Evolutionary conservation across 2,797 vertebrate genomes (phyloP).

Genomic region (Iguana delicatissima): DNA sequence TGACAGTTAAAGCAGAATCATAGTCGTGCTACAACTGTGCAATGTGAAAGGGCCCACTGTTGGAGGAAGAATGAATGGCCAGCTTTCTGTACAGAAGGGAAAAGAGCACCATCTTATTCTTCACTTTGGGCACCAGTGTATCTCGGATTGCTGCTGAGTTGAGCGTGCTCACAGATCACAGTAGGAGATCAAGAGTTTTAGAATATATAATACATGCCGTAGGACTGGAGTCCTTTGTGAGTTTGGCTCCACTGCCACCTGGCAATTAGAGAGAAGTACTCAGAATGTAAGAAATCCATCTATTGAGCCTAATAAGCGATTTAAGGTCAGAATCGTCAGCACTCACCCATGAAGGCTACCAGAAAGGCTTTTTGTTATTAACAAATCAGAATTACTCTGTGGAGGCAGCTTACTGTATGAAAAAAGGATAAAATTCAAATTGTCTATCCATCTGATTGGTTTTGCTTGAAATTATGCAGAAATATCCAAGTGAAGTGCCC

Average conservation of each 20-base stretch:
- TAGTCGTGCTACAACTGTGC: too few relatives aligned
- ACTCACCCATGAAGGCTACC: background rate
- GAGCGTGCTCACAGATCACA: too few relatives aligned
- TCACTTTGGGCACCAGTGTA: too few relatives aligned
- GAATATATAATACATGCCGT: too few relatives aligned
- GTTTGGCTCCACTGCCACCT: background rate
- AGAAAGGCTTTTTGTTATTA: background rate
- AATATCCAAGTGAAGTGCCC: background rate
- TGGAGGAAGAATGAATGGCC: too few relatives aligned
- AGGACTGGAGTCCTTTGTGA: background rate
- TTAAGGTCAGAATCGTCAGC: background rate
- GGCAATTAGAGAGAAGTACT: background rate
- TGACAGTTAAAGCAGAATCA: too few relatives aligned
- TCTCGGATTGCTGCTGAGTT: too few relatives aligned
- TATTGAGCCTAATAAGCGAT: background rate
- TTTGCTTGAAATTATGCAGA: background rate
- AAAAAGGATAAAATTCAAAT: background rate
- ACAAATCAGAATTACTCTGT: background rate
- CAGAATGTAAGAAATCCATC: background rate
- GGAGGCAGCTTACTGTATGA: background rate
- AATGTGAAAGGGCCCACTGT: too few relatives aligned
- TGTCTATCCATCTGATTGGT: background rate
- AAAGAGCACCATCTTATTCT: too few relatives aligned
- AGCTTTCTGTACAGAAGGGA: too few relatives aligned
- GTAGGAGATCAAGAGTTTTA: too few relatives aligned